phyloP scores from a whole-genome alignment of 2,113 vertebrate genomes.

The Typhlomys cinereus region DNA sequence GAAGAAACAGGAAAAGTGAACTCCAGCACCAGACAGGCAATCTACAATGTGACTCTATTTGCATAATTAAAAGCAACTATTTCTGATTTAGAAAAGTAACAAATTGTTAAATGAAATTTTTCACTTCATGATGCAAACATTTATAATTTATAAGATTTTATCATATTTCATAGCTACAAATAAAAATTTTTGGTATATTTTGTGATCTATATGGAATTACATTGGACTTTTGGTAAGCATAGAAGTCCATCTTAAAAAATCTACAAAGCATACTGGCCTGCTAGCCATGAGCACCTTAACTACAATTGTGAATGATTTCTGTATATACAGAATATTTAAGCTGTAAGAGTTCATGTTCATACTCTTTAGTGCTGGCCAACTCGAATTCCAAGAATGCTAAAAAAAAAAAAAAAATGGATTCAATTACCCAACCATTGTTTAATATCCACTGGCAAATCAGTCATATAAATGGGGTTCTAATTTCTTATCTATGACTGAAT shows the following conservation, averaged over 20 bases:
- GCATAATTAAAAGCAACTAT: neutral
- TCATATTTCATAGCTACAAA: neutral
- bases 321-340: neutral
- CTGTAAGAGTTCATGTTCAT: neutral
- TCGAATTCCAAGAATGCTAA: slow-evolving; percentile 12
- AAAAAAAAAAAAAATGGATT: slow-evolving; percentile 6
- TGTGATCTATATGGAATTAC: neutral
- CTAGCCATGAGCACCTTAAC: neutral
- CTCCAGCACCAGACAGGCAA: neutral
- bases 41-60: neutral
- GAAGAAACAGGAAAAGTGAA: neutral
- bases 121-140: neutral
- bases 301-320: neutral
- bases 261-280: fast-evolving
- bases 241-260: neutral
- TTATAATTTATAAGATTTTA: neutral
- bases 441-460: neutral
- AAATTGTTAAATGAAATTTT: neutral
- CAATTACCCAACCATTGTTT: neutral
- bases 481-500: neutral
- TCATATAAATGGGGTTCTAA: neutral
- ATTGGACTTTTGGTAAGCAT: neutral
- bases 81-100: neutral
- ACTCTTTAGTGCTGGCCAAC: neutral
- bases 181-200: neutral